phyloP scores from a whole-genome alignment of 2,888 invertebrate genomes.

The Drosophila prolongata region DNA sequence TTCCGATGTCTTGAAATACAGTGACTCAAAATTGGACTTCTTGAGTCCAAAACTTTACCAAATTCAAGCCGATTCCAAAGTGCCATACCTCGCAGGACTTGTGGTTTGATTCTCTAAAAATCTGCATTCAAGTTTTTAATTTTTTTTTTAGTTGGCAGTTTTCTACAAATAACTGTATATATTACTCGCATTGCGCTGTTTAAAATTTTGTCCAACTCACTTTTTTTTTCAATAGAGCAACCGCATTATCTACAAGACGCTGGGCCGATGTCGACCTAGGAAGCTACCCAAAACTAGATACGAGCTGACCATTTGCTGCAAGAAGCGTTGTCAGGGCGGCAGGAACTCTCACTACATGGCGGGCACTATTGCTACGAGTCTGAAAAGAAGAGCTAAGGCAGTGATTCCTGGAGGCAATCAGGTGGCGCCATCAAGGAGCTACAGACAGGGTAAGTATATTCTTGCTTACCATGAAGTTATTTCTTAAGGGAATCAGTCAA shows the following conservation, averaged over 20 bases:
- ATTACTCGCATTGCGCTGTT: no score
- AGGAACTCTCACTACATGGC: neutral
- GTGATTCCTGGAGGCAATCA: neutral
- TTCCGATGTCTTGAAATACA: no score
- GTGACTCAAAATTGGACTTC: no score
- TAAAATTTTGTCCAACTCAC: no score
- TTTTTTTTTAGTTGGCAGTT: no score
- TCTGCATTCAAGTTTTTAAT: no score
- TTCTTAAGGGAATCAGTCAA: neutral
- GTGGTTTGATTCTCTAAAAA: no score
- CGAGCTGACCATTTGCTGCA: constrained; percentile 15
- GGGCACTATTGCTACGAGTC: neutral
- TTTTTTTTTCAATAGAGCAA: neutral
- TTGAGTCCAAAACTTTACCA: no score
- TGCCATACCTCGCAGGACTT: no score
- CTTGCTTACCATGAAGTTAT: no score
- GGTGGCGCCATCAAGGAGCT: neutral
- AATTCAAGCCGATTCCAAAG: no score
- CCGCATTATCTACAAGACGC: constrained; percentile 13
- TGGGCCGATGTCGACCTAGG: constrained; percentile 3
- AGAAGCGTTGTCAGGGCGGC: constrained; percentile 18
- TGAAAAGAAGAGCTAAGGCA: neutral
- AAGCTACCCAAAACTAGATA: neutral
- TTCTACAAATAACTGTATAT: no score
- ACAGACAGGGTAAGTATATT: constrained; percentile 3